Percentiles rank a stretch among this genome's conserved stretches.
phyloP scores from a whole-genome alignment of 2,113 vertebrate species.

The Scophthalmus maximus region DNA sequence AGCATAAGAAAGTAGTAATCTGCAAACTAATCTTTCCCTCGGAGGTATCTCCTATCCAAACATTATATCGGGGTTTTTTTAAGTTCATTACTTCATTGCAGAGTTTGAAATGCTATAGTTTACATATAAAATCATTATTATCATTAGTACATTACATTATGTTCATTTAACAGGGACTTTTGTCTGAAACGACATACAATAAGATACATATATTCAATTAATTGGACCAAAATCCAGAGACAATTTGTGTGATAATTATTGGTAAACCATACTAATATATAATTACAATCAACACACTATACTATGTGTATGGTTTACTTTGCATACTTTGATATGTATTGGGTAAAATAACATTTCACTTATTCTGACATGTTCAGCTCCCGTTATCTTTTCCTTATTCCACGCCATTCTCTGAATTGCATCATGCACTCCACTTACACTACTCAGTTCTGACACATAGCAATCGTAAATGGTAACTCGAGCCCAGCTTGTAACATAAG shows the following conservation, averaged over 20 bases:
- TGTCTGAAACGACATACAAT: neutral
- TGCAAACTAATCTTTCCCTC: neutral
- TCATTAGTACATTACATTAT: neutral
- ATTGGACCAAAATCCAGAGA: neutral
- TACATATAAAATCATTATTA: neutral
- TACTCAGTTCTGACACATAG: slow-evolving; percentile 20
- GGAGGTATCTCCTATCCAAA: neutral
- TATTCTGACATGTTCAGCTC: neutral
- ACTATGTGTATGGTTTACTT: neutral
- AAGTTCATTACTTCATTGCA: neutral
- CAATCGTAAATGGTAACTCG: slow-evolving; percentile 51
- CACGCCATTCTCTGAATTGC: neutral
- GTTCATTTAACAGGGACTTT: neutral
- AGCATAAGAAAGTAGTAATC: neutral
- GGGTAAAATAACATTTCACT: neutral
- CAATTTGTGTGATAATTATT: neutral
- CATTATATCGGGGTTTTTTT: neutral
- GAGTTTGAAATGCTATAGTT: neutral
- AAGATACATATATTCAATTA: too few relatives aligned
- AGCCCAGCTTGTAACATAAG: slow-evolving; percentile 61
- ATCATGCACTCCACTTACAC: neutral
- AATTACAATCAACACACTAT: neutral
- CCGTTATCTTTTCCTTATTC: neutral
- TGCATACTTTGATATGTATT: neutral
- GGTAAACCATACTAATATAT: neutral